Evolutionary conservation across 2,888 invertebrate species (phyloP), one percentile per base, ranked within the genome.

Genomic region (Lasioglossum villosulum): DNA sequence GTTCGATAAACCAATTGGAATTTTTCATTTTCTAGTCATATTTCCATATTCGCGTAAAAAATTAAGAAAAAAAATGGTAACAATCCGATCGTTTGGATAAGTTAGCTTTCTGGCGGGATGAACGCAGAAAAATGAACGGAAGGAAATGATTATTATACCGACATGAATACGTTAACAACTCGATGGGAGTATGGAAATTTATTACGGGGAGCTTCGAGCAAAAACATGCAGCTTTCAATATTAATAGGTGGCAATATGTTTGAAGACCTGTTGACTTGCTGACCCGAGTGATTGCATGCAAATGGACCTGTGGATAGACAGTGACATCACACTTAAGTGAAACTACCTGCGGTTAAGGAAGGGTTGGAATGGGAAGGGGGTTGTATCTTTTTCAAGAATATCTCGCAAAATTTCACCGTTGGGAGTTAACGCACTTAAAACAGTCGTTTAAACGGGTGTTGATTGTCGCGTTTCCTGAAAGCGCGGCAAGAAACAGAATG

Each of bases 381-480:
- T 4, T 52, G 45, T 48, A 37, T 37, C 37, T n/a, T 39, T 70
- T 39, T 39, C 14, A 23, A n/a, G 70, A 39, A 70, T 4, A 70
- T 70, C n/a, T 10, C n/a, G 14, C n/a, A 4, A 39, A 70, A 70
- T 37, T 68, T 23, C 37, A 14, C 12, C 12, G 37, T 19, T 16
- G 5, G 12, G 14, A 39, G 39, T 75, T 79, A 72, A 79, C 76
- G 73, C 76, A 72, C 48, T 74, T 73, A 74, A 74, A 78, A 56
- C 39, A 56, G 48, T 16, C 52, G 59, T 34, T 73, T 56, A 72
- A 63, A 52, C 37, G 27, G 66, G 39, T 52, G 72, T 27, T 27
- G 30, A n/a, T 23, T 4, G 66, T 16, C 48, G 48, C 23, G n/a
- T 42, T 45, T 78, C 66, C 34, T 59, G 59, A 23, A 19, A 14